A percentile compares a stretch with the other conserved stretches of the same genome.
Evolutionary conservation across 2,888 invertebrate species (phyloP).

Genomic region (Caenorhabditis uteleia): DNA sequence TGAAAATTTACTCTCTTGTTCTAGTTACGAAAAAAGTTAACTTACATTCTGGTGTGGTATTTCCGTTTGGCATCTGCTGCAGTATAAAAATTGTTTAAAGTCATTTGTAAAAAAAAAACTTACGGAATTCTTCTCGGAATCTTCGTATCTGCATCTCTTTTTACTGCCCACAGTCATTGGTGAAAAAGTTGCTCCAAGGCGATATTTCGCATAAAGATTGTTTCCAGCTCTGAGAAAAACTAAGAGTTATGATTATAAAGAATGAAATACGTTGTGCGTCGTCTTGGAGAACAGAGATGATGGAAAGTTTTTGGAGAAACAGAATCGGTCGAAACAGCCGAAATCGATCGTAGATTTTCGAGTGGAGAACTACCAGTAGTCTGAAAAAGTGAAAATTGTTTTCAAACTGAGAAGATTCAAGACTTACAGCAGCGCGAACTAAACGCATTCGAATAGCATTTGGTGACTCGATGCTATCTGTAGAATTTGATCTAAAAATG

Average conservation of each 20-base stretch:
- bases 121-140: no score
- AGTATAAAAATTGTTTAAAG: no score
- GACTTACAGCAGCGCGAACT: background rate
- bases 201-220: conserved; percentile 17
- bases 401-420: background rate
- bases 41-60: no score
- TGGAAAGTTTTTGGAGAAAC: conserved; percentile 20
- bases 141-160: conserved; percentile 1
- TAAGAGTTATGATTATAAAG: no score
- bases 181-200: conserved; percentile 29
- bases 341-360: background rate
- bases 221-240: background rate
- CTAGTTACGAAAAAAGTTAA: no score
- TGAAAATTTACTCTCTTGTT: conserved; percentile 6
- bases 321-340: conserved; percentile 18
- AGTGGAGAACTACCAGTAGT: background rate
- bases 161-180: conserved; percentile 16
- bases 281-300: conserved; percentile 13
- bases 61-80: no score
- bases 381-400: background rate
- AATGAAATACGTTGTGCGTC: no score
- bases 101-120: conserved; percentile 1
- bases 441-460: background rate
- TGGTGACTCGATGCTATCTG: background rate
- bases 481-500: background rate